phyloP scores from a whole-genome alignment of 2,113 vertebrate species.

The Nettapus auritus region DNA sequence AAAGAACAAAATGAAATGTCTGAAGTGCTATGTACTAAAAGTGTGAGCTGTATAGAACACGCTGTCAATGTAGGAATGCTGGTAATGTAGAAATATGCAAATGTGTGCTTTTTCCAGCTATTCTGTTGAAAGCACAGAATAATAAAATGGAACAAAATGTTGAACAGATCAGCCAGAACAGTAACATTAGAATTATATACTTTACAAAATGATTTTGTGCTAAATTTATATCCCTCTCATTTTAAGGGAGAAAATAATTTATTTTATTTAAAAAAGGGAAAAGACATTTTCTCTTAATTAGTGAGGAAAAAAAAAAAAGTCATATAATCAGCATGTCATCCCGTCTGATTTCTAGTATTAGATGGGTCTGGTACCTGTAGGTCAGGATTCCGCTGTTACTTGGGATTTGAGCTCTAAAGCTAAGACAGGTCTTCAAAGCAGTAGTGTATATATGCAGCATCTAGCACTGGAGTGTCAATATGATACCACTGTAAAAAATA shows the following conservation, averaged over 20 bases:
- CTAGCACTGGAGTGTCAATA: background rate
- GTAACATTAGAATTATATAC: background rate
- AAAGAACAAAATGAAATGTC: background rate
- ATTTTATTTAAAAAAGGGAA: background rate
- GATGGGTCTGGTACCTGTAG: background rate
- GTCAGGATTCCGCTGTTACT: background rate
- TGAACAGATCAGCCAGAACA: background rate
- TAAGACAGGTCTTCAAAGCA: background rate
- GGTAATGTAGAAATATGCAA: constrained; percentile 38
- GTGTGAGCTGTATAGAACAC: background rate
- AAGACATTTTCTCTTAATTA: background rate
- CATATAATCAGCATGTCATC: background rate
- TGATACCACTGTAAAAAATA: background rate
- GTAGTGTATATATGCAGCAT: background rate
- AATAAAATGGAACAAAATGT: constrained; percentile 22
- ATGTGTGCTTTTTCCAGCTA: constrained; percentile 17
- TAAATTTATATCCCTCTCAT: background rate
- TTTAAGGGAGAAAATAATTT: background rate
- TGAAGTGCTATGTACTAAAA: background rate
- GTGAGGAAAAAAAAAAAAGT: background rate
- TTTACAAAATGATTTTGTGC: background rate
- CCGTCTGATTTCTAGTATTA: background rate
- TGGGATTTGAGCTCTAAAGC: background rate
- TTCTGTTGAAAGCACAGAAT: background rate
- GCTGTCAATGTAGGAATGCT: background rate